A percentile compares a stretch with the other conserved stretches of the same genome.
phyloP scores from a whole-genome alignment of 2,888 invertebrate species.

The Allygus modestus region DNA sequence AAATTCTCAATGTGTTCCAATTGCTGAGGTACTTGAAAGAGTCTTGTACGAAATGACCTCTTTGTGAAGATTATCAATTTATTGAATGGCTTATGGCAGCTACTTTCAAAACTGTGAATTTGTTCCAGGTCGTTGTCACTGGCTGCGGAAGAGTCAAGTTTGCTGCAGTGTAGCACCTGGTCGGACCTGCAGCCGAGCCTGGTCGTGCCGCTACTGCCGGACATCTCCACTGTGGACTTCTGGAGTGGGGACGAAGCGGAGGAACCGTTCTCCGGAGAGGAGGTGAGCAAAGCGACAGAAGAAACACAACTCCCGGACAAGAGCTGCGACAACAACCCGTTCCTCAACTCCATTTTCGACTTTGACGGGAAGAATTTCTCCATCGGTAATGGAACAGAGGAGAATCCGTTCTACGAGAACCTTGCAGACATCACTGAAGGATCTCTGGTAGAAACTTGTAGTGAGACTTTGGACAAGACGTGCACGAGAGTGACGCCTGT shows the following conservation, averaged over 20 bases:
- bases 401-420: background rate
- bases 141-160: constrained; percentile 66
- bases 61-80: too few species aligned
- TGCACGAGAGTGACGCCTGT: background rate
- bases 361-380: constrained; percentile 41
- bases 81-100: too few species aligned
- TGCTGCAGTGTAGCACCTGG: constrained; percentile 57
- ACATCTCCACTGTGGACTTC: constrained; percentile 71
- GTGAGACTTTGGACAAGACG: background rate
- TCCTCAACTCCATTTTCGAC: constrained; percentile 15
- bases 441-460: constrained; percentile 42
- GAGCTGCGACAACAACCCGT: constrained; percentile 8
- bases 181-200: constrained; percentile 62
- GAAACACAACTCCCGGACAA: constrained; percentile 50
- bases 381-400: background rate
- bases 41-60: too few species aligned
- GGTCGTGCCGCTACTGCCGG: constrained; percentile 69
- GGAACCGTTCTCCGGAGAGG: constrained; percentile 52
- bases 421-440: constrained; percentile 56
- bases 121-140: constrained; percentile 66
- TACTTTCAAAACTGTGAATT: too few species aligned
- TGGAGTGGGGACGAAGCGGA: constrained; percentile 69
- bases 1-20: too few species aligned
- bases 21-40: too few species aligned
- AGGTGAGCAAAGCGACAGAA: constrained; percentile 52